phyloP scores from a whole-genome alignment of 64 coral and sea anemone genomes.

The Pachyseris speciosa region DNA sequence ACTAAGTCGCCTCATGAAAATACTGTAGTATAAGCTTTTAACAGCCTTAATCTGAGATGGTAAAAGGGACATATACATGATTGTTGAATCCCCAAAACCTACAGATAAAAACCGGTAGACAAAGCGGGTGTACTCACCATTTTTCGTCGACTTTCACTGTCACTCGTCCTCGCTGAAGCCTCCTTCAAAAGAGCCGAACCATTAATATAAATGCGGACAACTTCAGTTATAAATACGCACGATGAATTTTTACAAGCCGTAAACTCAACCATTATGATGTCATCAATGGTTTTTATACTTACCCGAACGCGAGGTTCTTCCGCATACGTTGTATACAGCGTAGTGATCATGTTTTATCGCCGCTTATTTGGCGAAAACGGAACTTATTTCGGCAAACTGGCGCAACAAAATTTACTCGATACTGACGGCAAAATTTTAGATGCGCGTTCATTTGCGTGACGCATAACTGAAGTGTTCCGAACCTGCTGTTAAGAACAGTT shows the following conservation, averaged over 20 bases:
- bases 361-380: not conserved
- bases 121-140: constrained; percentile 4
- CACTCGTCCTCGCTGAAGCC: not conserved
- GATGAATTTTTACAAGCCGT: not conserved
- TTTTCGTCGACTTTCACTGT: constrained; percentile 23
- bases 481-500: not conserved
- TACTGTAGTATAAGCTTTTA: too few species aligned
- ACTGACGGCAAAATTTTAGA: not conserved
- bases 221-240: not conserved
- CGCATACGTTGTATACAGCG: constrained; percentile 5
- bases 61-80: not conserved
- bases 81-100: not conserved
- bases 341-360: not conserved
- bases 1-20: too few species aligned
- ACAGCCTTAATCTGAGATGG: too few species aligned
- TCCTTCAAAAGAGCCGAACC: constrained; percentile 22
- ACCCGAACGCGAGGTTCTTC: constrained; percentile 15
- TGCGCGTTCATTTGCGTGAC: constrained; percentile 1
- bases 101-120: not conserved
- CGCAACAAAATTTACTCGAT: not conserved
- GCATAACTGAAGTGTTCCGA: not conserved
- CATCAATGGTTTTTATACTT: constrained; percentile 15
- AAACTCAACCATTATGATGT: not conserved
- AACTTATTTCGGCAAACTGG: not conserved
- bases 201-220: constrained; percentile 11